Evolutionary conservation across 2,113 vertebrate genomes (phyloP).

Genomic region (Rutilus rutilus): DNA sequence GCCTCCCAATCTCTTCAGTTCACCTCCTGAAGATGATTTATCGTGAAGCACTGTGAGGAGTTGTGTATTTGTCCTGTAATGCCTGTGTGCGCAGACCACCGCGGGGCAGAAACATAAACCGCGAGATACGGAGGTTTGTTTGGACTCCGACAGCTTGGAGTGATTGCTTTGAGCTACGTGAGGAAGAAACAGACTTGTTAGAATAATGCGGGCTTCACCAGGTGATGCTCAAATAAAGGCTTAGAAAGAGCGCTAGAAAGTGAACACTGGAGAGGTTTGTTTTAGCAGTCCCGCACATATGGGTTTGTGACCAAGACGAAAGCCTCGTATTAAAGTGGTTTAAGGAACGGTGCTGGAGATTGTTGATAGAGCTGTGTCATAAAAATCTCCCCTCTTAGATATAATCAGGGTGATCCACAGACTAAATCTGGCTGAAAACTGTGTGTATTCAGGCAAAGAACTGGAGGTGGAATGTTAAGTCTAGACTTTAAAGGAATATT

Average conservation of each 20-base stretch:
- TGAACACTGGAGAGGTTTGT: conserved; percentile 24
- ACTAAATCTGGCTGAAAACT: not conserved
- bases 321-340: not conserved
- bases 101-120: conserved; percentile 56
- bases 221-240: conserved; percentile 36
- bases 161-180: conserved; percentile 42
- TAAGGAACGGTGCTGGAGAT: conserved; percentile 48
- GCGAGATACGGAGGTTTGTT: conserved; percentile 49
- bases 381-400: not conserved
- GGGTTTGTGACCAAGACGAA: conserved; percentile 22
- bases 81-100: conserved; percentile 55
- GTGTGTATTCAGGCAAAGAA: conserved; percentile 11
- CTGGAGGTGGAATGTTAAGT: not conserved
- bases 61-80: conserved; percentile 55
- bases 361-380: conserved; percentile 21
- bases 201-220: conserved; percentile 46
- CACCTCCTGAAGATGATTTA: conserved; percentile 58
- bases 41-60: conserved; percentile 41
- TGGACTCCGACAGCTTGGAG: conserved; percentile 54
- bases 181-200: conserved; percentile 17
- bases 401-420: conserved; percentile 5
- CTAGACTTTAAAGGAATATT: not conserved
- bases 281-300: conserved; percentile 9
- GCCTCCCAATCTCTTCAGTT: not conserved
- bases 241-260: conserved; percentile 26